Conservation (phyloP, 2,888 invertebrate genomes). For the Reticulitermes lucifugus region DNA sequence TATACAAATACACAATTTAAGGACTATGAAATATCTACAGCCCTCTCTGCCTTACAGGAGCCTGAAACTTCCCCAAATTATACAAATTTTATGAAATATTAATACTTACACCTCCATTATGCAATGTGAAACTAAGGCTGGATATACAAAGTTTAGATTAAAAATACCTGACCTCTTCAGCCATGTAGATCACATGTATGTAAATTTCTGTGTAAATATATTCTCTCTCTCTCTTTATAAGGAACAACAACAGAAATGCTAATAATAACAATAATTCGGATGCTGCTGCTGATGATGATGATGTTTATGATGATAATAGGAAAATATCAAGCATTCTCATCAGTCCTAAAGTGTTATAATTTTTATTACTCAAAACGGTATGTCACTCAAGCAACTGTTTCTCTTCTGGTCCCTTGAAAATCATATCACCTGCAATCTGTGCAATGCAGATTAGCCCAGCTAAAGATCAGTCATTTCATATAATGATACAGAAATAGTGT, state of each 20-base stretch:
- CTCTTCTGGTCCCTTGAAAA: neutral
- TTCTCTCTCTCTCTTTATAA: neutral
- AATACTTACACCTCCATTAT: neutral
- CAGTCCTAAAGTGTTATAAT: slow-evolving; percentile 12
- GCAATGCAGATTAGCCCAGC: too few relatives aligned
- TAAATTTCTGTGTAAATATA: neutral
- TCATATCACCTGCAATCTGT: too few relatives aligned
- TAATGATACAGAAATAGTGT: too few relatives aligned
- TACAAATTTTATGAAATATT: neutral
- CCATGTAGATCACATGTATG: neutral
- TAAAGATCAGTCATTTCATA: too few relatives aligned
- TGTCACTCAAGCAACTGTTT: neutral
- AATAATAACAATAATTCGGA: neutral
- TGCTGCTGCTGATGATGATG: too few relatives aligned
- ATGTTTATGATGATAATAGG: too few relatives aligned
- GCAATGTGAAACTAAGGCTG: neutral
- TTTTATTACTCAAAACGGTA: neutral
- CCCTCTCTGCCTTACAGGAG: neutral
- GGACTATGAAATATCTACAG: slow-evolving; percentile 16
- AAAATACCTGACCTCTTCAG: neutral
- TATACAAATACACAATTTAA: neutral
- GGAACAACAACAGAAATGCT: slow-evolving; percentile 1
- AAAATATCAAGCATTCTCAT: slow-evolving; percentile 8
- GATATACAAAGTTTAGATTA: neutral
- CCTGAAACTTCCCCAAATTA: neutral